phyloP scores from a whole-genome alignment of 2,888 invertebrate genomes.

The Nephrotoma flavescens region DNA sequence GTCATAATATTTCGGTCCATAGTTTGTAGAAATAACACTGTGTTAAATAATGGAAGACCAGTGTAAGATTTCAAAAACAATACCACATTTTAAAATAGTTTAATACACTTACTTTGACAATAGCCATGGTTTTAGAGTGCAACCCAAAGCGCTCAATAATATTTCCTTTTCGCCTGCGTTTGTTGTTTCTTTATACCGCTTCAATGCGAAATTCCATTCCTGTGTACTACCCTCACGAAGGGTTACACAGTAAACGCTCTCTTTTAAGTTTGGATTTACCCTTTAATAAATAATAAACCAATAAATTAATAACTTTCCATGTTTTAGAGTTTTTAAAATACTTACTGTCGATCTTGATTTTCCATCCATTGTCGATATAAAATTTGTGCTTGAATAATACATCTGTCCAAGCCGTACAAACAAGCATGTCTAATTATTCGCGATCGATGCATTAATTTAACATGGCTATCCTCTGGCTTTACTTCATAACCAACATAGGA shows the following conservation, averaged over 20 bases:
- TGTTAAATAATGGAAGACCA: not conserved
- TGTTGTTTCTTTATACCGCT: slow-evolving; percentile 28
- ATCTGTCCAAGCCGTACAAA: slow-evolving; percentile 35
- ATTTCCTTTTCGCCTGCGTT: slow-evolving; percentile 46
- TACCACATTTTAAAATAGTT: not conserved
- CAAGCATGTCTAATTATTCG: slow-evolving; percentile 40
- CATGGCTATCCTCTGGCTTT: slow-evolving; percentile 33
- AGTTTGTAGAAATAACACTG: not conserved
- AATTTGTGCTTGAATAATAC: slow-evolving; percentile 33
- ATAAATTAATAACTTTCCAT: no score
- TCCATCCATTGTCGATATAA: slow-evolving; percentile 38
- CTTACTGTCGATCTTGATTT: slow-evolving; percentile 35
- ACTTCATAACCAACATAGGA: slow-evolving; percentile 35
- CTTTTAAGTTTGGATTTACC: slow-evolving; percentile 45
- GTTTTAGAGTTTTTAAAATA: not conserved
- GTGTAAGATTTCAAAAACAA: not conserved
- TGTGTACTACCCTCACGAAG: slow-evolving; percentile 43
- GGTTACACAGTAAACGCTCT: slow-evolving; percentile 49
- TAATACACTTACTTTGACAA: slow-evolving; percentile 34
- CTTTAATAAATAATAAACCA: slow-evolving; percentile 23
- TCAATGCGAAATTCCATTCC: slow-evolving; percentile 54
- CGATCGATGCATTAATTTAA: slow-evolving; percentile 36
- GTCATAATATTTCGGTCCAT: not conserved
- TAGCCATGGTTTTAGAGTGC: slow-evolving; percentile 39
- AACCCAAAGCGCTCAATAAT: slow-evolving; percentile 40